Conservation (phyloP, 2,113 vertebrate species). For the Manacus vitellinus region DNA sequence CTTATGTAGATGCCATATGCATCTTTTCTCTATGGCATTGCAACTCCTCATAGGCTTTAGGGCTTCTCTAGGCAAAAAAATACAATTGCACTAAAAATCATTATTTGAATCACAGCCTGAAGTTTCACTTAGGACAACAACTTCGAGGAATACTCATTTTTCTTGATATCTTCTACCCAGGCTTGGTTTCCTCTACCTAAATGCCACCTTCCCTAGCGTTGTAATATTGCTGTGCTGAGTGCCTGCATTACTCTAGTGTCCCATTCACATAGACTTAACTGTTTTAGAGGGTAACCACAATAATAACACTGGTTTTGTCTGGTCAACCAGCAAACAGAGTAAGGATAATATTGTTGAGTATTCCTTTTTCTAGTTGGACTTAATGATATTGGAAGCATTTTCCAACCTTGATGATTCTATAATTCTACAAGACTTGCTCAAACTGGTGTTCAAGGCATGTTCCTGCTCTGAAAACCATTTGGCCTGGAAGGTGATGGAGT, state of each 20-base stretch:
- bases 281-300: background rate
- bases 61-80: conserved; percentile 50
- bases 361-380: background rate
- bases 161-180: background rate
- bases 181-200: background rate
- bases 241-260: background rate
- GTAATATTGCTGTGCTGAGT: background rate
- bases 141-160: background rate
- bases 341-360: background rate
- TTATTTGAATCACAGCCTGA: background rate
- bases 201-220: background rate
- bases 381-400: background rate
- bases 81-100: background rate
- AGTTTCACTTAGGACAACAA: conserved; percentile 17
- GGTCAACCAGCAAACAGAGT: background rate
- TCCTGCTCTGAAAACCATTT: background rate
- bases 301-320: background rate
- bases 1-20: conserved; percentile 59
- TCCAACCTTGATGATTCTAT: background rate
- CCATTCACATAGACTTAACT: background rate
- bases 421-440: background rate
- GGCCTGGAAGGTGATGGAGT: background rate
- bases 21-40: conserved; percentile 25
- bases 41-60: conserved; percentile 25
- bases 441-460: background rate